Evolutionary conservation across 2,797 vertebrate genomes (phyloP).

Genomic region (Diceros bicornis): DNA sequence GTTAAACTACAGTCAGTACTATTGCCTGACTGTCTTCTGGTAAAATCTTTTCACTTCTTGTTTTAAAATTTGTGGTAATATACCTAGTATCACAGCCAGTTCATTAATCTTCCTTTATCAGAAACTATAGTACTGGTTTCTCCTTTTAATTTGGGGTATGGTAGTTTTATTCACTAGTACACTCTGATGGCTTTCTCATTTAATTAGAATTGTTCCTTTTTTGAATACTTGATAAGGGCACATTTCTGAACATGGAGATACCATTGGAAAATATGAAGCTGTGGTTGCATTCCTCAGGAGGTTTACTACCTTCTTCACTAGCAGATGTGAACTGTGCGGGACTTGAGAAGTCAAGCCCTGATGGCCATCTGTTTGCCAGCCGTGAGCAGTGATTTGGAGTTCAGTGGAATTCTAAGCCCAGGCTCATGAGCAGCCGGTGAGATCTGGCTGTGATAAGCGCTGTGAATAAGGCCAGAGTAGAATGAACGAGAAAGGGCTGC

Average conservation of each 20-base stretch:
- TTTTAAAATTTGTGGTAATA: conserved; percentile 50
- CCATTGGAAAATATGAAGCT: conserved; percentile 12
- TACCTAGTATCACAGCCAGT: neutral
- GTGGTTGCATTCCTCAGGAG: neutral
- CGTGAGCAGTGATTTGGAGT: neutral
- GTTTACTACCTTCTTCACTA: neutral
- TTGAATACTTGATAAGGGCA: neutral
- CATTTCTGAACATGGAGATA: conserved; percentile 45
- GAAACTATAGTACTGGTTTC: conserved; percentile 23
- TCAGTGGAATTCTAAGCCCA: neutral
- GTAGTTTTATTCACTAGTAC: neutral
- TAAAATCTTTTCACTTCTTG: conserved; percentile 33
- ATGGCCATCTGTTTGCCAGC: neutral
- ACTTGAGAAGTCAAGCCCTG: neutral
- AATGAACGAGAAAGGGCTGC: neutral
- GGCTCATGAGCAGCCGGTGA: neutral
- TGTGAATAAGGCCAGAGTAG: neutral
- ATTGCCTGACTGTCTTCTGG: neutral
- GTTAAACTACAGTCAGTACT: neutral
- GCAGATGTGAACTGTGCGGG: neutral
- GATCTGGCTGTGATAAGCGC: neutral
- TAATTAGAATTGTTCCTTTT: neutral
- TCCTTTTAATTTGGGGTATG: conserved; percentile 40
- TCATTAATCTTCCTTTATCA: conserved; percentile 35
- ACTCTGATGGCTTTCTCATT: conserved; percentile 24